Conservation (phyloP, 92 coral and sea anemone species). For the Micromussa lordhowensis region DNA sequence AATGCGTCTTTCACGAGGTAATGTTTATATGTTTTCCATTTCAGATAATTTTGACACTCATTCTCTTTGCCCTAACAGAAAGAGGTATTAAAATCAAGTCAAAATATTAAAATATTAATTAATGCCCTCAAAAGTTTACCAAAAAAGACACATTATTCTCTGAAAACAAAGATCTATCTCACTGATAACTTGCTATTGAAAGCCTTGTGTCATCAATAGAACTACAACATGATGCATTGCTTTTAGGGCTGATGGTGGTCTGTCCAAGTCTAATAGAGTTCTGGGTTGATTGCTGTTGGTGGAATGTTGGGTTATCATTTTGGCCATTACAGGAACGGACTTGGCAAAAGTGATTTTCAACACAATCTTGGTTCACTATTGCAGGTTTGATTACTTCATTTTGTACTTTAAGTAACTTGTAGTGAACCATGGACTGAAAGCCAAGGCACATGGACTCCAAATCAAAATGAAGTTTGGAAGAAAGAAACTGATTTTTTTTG, state of each 20-base stretch:
- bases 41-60: too few species aligned
- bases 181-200: not conserved
- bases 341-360: constrained; percentile 72
- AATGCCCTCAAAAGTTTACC: too few species aligned
- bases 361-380: constrained; percentile 67
- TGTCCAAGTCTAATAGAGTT: constrained; percentile 36
- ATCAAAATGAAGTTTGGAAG: constrained; percentile 54
- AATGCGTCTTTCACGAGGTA: constrained; percentile 10
- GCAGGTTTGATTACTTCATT: constrained; percentile 64
- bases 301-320: constrained; percentile 57
- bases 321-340: constrained; percentile 67
- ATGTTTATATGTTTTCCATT: too few species aligned
- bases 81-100: too few species aligned
- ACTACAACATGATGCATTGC: constrained; percentile 27
- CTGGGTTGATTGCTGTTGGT: constrained; percentile 24
- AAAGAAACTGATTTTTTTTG: constrained; percentile 25
- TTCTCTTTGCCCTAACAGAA: too few species aligned
- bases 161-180: too few species aligned
- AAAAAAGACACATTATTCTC: too few species aligned
- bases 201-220: not conserved
- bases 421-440: constrained; percentile 47
- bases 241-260: constrained; percentile 22
- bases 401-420: constrained; percentile 37
- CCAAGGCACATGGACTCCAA: constrained; percentile 58
- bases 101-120: too few species aligned